Percentiles rank a stretch among this genome's conserved stretches.
These are phyloP conservation scores for Acyrthosiphon pisum DNA, from an alignment of 1,140 invertebrate genomes.

Conservation along the genomic window DNA sequence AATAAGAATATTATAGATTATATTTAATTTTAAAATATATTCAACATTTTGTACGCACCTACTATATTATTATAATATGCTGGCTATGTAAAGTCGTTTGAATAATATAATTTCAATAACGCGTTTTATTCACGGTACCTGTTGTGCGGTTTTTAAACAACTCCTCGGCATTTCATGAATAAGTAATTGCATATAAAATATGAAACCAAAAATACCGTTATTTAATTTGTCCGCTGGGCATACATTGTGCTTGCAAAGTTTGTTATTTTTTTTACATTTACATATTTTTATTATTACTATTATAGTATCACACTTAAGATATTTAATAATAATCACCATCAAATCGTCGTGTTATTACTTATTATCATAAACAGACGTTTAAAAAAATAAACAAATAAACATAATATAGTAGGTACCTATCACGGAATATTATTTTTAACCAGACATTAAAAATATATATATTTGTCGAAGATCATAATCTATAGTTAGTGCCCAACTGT, in stretches of 20 bases:
- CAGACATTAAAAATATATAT: background rate
- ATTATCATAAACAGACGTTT: background rate
- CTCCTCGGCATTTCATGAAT: background rate
- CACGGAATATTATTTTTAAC: background rate
- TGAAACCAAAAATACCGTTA: background rate
- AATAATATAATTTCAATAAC: conserved; percentile 8
- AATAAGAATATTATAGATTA: background rate
- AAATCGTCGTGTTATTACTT: background rate
- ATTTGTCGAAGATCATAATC: background rate
- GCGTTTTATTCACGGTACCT: background rate
- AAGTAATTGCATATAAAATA: background rate
- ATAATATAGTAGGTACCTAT: background rate
- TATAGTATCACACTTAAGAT: background rate
- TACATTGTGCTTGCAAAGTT: background rate
- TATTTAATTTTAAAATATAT: background rate
- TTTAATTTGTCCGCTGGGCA: background rate
- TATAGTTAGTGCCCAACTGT: background rate
- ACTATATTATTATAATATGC: background rate
- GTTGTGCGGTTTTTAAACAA: conserved; percentile 1
- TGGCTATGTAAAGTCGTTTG: background rate
- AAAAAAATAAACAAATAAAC: background rate
- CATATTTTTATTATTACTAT: background rate
- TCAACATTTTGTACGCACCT: background rate
- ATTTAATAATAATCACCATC: background rate
- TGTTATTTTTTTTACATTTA: background rate